phyloP scores from a whole-genome alignment of 2,797 vertebrate species.

The Sciurus carolinensis region DNA sequence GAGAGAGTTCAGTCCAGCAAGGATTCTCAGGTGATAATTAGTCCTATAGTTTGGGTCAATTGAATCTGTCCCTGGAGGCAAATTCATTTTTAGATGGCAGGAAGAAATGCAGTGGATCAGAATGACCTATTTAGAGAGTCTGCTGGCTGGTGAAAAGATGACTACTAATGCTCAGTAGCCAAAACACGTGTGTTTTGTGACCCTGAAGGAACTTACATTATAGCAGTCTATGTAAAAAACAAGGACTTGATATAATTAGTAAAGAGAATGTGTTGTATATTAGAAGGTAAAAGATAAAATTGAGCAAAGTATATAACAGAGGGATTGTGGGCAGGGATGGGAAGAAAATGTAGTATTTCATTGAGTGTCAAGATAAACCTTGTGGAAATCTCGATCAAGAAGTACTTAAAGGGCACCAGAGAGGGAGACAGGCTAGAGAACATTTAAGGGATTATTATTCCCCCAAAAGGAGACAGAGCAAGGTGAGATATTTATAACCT shows the following conservation, averaged over 20 bases:
- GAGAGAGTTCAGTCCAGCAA: neutral
- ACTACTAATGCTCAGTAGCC: neutral
- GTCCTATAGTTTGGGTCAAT: neutral
- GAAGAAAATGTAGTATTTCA: neutral
- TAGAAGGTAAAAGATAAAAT: neutral
- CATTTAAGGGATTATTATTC: neutral
- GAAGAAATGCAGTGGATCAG: neutral
- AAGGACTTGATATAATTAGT: neutral
- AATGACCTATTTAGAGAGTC: neutral
- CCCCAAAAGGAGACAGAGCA: neutral
- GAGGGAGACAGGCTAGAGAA: neutral
- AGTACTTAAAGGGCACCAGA: neutral
- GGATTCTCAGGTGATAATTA: neutral
- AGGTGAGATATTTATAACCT: neutral
- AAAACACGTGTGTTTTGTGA: neutral
- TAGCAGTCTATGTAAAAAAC: neutral
- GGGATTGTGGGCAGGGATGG: rapidly evolving
- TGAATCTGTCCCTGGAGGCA: neutral
- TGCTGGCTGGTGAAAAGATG: neutral
- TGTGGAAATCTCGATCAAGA: neutral
- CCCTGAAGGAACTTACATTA: neutral
- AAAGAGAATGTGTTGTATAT: neutral
- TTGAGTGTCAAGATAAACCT: neutral
- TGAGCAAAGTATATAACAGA: neutral
- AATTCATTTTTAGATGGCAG: neutral